phyloP scores from a whole-genome alignment of 2,113 vertebrate genomes.

The Cacatua alba region DNA sequence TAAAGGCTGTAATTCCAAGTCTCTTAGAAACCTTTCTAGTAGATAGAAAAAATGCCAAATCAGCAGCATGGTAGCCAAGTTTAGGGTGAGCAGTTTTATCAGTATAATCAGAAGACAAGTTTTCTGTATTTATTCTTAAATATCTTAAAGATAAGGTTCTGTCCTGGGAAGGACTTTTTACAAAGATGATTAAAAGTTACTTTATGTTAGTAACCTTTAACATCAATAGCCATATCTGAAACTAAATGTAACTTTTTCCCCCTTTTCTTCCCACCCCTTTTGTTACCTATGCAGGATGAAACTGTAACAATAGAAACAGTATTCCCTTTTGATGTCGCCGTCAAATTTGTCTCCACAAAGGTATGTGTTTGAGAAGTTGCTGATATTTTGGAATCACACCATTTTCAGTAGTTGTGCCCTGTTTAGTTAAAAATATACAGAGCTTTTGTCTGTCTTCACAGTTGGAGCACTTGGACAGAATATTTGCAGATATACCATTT shows the following conservation, averaged over 20 bases:
- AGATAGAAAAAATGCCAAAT: not conserved
- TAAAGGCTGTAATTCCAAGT: not conserved
- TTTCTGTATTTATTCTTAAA: not conserved
- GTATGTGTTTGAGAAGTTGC: constrained; percentile 68
- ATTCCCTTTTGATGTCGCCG: constrained; percentile 93
- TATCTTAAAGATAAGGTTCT: not conserved
- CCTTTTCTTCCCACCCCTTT: not conserved
- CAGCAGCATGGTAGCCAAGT: not conserved
- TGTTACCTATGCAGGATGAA: constrained; percentile 83
- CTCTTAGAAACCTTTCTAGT: not conserved
- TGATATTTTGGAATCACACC: not conserved
- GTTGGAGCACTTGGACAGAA: constrained; percentile 90
- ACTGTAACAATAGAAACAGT: constrained; percentile 93
- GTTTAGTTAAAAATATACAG: not conserved
- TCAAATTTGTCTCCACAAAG: constrained; percentile 94
- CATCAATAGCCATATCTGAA: not conserved
- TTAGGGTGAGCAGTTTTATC: not conserved
- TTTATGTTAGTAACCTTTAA: not conserved
- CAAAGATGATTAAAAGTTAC: not conserved
- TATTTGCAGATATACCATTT: constrained; percentile 91
- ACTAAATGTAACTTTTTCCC: not conserved
- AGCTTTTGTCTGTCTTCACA: constrained; percentile 61
- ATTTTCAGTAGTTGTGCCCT: not conserved
- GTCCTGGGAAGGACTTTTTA: not conserved
- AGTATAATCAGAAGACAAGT: not conserved